Base-by-base conservation (phyloP, 2,113 vertebrate genomes). In the Scophthalmus maximus region DNA sequence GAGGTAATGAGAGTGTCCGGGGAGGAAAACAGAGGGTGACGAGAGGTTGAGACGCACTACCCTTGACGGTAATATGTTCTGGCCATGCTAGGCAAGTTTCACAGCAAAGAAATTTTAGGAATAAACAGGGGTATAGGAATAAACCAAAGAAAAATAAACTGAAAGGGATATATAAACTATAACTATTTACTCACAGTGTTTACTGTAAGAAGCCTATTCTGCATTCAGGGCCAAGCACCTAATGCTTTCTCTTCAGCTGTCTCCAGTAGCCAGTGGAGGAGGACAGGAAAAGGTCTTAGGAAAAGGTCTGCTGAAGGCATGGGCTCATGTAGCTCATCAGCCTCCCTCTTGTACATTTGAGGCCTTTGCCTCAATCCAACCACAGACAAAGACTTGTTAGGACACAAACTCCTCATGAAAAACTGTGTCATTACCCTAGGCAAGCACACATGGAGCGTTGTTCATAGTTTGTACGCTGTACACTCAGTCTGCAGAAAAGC, bases 321-420 rank as follows among this genome's bases (percentile, higher is more conserved):
- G 82, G 68, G 79, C 77, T 59, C 69, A 67, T 76, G 76, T 75
- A 53, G 62, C 74, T 83, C 75, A 88, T 85, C 77, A 78, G 76
- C 75, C 38, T 73, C 76, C 42, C 18, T 46, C 73, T 70, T 69
- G 69, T 73, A 77, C 75, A 65, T 69, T 74, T 22, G 4, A 64
- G 63, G 63, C 42, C 52, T 72, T 87, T 74, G 50, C 69, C 65
- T 86, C 57, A 36, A 32, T 78, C 36, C 47, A 46, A 74, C 30
- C 62, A 58, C 73, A 68, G 67, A 68, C 67, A 73, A 76, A 82
- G 53, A 68, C 79, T 79, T 71, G 52, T 59, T 61, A 42, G 51
- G 64, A 73, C 69, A 63, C 42, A 70, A 83, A 72, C 71, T 73
- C 51, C 34, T 30, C 52, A 77, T 81, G 76, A 85, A 73, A 72